phyloP scores from a whole-genome alignment of 2,888 invertebrate genomes.

The Athripsodes cinereus region DNA sequence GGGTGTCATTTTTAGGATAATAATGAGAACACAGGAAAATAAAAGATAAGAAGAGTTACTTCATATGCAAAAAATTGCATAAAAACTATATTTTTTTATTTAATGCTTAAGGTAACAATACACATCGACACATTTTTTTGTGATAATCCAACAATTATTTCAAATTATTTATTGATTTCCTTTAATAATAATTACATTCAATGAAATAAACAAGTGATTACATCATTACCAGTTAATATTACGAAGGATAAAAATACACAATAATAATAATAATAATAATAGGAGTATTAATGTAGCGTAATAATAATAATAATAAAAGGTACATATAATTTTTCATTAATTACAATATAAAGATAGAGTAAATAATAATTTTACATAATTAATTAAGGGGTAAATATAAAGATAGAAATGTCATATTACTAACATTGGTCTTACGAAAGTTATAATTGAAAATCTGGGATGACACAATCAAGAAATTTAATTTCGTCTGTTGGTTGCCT shows the following conservation, averaged over 20 bases:
- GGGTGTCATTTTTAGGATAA: too few species aligned
- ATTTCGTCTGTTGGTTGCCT: too few species aligned
- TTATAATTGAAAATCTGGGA: not conserved
- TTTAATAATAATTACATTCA: not conserved
- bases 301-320: not conserved
- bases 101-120: slow-evolving; percentile 27
- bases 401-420: slow-evolving; percentile 2
- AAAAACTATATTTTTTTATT: slow-evolving; percentile 28
- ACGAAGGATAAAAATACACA: not conserved
- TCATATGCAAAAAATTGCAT: slow-evolving; percentile 27
- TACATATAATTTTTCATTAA: not conserved
- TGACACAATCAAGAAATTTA: not conserved
- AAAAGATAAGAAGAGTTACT: slow-evolving; percentile 14
- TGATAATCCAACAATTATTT: not conserved
- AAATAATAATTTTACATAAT: not conserved
- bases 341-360: not conserved
- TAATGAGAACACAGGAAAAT: not conserved
- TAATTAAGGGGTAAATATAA: not conserved
- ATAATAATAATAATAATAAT: not conserved
- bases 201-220: not conserved
- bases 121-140: slow-evolving; percentile 26
- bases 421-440: not conserved
- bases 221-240: not conserved
- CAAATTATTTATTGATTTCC: not conserved
- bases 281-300: not conserved